These are phyloP conservation scores for Myotis pilosus DNA, from an alignment of 2,797 vertebrate species.

Conservation along the genomic window DNA sequence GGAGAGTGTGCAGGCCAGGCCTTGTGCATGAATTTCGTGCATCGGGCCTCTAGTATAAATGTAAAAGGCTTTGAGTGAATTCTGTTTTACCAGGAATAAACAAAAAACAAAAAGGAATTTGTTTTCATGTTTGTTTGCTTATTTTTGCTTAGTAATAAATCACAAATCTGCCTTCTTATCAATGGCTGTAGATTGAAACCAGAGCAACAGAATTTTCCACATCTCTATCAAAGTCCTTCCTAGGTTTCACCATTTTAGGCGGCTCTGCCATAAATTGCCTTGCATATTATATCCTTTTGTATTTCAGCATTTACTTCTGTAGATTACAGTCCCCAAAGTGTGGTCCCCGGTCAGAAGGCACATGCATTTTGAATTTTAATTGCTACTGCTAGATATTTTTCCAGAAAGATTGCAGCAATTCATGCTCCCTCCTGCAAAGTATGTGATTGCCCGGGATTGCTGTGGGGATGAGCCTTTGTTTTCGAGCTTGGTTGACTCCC, in stretches of 20 bases:
- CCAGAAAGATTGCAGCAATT: not conserved
- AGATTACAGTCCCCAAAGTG: not conserved
- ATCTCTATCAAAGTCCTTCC: not conserved
- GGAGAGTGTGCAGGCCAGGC: too few species aligned
- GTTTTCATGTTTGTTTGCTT: not conserved
- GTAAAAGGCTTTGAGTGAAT: not conserved
- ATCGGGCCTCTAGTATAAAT: not conserved
- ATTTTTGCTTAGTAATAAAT: not conserved
- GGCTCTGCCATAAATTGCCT: not conserved
- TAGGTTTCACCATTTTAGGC: not conserved
- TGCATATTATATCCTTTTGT: not conserved
- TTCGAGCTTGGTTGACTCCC: not conserved
- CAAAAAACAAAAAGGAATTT: not conserved
- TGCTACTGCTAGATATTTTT: not conserved
- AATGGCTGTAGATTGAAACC: not conserved
- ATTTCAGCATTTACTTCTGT: not conserved
- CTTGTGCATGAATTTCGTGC: too few species aligned
- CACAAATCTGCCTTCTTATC: not conserved
- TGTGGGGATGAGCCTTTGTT: not conserved
- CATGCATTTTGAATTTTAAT: not conserved
- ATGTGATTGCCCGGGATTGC: not conserved
- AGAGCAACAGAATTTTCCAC: not conserved
- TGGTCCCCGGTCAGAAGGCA: not conserved
- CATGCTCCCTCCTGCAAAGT: not conserved
- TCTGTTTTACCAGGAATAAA: constrained; percentile 18